phyloP scores from a whole-genome alignment of 2,113 vertebrate species.

The Centropristis striata region DNA sequence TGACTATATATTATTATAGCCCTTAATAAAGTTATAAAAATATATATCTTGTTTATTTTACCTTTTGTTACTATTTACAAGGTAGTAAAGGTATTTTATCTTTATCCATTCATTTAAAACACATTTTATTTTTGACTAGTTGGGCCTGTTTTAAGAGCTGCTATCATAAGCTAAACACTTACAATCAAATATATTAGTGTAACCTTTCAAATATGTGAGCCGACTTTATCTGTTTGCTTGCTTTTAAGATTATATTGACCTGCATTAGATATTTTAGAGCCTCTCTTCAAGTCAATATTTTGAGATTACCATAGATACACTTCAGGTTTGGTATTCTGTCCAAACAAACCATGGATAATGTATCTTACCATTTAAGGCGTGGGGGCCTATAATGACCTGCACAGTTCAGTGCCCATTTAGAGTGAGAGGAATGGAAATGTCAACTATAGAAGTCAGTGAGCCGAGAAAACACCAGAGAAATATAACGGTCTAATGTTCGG shows the following conservation, averaged over 20 bases:
- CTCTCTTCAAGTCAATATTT: not conserved
- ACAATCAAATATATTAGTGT: not conserved
- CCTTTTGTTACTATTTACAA: not conserved
- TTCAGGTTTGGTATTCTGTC: conserved; percentile 14
- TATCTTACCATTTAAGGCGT: conserved; percentile 56
- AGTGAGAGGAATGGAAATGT: conserved; percentile 64
- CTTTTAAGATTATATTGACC: not conserved
- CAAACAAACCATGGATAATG: conserved; percentile 42
- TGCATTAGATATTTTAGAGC: not conserved
- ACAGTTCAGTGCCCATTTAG: conserved; percentile 39
- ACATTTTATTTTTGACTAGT: not conserved
- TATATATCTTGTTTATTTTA: too few relatives aligned
- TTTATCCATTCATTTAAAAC: not conserved
- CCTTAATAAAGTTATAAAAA: too few relatives aligned
- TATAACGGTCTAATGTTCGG: conserved; percentile 35
- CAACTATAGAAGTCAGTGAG: conserved; percentile 49
- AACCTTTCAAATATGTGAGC: not conserved
- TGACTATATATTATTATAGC: too few relatives aligned
- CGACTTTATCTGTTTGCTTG: not conserved
- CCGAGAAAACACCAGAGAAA: conserved; percentile 50
- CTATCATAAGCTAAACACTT: not conserved
- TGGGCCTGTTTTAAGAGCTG: not conserved
- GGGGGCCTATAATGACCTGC: conserved; percentile 37
- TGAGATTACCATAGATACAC: not conserved
- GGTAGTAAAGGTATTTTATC: not conserved